These are phyloP conservation scores for Rhagologus leucostigma DNA, from an alignment of 2,113 vertebrate species.

Conservation along the genomic window DNA sequence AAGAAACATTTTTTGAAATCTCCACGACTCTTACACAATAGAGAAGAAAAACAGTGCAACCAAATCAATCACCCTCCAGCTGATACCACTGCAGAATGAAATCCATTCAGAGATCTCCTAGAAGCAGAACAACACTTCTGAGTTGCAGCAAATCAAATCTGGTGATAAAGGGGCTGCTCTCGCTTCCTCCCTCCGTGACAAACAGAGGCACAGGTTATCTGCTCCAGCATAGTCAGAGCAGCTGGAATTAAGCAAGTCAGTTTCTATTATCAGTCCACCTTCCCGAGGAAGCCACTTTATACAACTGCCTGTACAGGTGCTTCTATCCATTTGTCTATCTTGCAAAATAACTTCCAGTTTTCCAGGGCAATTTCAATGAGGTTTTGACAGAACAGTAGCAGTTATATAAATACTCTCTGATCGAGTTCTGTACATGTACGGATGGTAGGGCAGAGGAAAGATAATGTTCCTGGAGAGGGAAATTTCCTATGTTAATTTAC, in stretches of 20 bases:
- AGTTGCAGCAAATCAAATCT: neutral
- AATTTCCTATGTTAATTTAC: neutral
- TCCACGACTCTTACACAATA: neutral
- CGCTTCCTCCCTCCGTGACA: neutral
- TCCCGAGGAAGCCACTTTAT: neutral
- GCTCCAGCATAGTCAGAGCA: neutral
- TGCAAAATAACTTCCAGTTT: neutral
- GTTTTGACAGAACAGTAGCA: neutral
- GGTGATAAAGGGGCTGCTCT: neutral
- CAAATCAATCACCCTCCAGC: neutral
- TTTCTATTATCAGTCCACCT: neutral
- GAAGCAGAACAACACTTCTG: neutral
- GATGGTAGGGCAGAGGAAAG: neutral
- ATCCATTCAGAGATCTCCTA: neutral
- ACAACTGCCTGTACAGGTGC: neutral
- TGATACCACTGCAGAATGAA: neutral
- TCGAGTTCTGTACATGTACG: neutral
- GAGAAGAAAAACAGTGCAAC: neutral
- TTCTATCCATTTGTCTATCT: neutral
- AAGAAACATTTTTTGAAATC: neutral
- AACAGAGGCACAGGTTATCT: neutral
- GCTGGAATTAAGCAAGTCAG: neutral
- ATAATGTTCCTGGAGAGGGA: neutral
- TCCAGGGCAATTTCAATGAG: neutral
- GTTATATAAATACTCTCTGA: neutral